Evolutionary conservation across 2,888 invertebrate species (phyloP).

Genomic region (Chaetoderma sp.): DNA sequence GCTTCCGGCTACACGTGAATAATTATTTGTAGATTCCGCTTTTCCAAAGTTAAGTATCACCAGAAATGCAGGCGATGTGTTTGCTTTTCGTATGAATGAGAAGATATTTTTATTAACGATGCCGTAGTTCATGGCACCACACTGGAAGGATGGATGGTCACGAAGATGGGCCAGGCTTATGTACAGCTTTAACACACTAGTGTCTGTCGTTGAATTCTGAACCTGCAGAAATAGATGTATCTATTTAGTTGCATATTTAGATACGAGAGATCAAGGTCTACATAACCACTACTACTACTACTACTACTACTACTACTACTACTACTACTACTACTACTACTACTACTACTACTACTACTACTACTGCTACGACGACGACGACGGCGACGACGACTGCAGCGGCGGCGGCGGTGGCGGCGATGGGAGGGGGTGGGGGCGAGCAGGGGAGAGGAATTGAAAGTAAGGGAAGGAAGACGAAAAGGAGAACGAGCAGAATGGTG

Average conservation of each 20-base stretch:
- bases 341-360: constrained; percentile 32
- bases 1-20: constrained; percentile 7
- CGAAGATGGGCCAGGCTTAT: constrained; percentile 20
- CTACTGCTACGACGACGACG: too few species aligned
- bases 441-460: too few species aligned
- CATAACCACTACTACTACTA: constrained; percentile 27
- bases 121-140: constrained; percentile 34
- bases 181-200: constrained; percentile 28
- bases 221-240: constrained; percentile 13
- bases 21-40: constrained; percentile 34
- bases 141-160: constrained; percentile 24
- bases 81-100: constrained; percentile 40
- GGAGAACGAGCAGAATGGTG: too few species aligned
- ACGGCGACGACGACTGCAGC: too few species aligned
- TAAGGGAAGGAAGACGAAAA: too few species aligned
- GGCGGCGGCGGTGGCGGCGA: too few species aligned
- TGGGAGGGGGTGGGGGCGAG: too few species aligned
- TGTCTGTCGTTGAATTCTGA: constrained; percentile 11
- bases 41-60: constrained; percentile 43
- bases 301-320: constrained; percentile 31
- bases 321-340: constrained; percentile 32
- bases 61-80: constrained; percentile 32
- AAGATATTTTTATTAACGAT: constrained; percentile 42
- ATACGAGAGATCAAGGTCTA: too few species aligned
- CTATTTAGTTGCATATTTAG: too few species aligned